Base-by-base conservation (phyloP, 92 coral and sea anemone genomes). In the Parazoanthus darwini region DNA sequence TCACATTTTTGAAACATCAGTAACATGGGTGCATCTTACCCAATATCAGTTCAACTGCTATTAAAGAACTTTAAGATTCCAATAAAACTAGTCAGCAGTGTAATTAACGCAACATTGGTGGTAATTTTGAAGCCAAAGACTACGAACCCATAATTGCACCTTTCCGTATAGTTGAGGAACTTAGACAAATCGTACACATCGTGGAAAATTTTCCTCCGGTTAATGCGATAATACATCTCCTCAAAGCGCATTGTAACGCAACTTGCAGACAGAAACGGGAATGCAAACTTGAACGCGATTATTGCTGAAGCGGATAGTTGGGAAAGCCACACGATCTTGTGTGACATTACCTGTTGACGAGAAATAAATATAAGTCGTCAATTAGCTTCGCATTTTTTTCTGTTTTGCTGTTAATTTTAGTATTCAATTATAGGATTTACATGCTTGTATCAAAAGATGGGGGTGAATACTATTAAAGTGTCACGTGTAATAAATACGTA, bases 261-360 rank as follows among this genome's bases (percentile, higher is more conserved):
- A 82, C 93, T 91, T 29, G 93, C 93, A 14, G 93, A 91, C 51
- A 91, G 78, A 48, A 91, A 91, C 35, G 93, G 93, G 58, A 91
- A 91, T 23, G 88, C 63, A 65, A 91, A 91, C 82, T 91, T 88
- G 86, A 91, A 91, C 4, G 93, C 91, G 63, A 91, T 88, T 33
- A 91, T 90, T 11, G 88, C 73, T 1, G 93, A 91, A 1, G 93
- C 93, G 8, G 85, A 81, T 39, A 91, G 46, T 80, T 91, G 90
- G 5, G 93, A 91, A 29, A 86, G 85, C 93, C 93, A 91, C 7
- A 91, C 85, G n/a, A 86, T 77, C 23, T 36, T 63, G 67, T 91
- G 93, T 29, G 70, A 38, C 50, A 77, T 79, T 1, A 88, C 80
- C 50, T 78, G 77, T 50, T 18, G 25, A 77, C 7, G 26, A 14